These are phyloP conservation scores for Pomatostomus ruficeps DNA, from an alignment of 2,113 vertebrate species.

Conservation along the genomic window DNA sequence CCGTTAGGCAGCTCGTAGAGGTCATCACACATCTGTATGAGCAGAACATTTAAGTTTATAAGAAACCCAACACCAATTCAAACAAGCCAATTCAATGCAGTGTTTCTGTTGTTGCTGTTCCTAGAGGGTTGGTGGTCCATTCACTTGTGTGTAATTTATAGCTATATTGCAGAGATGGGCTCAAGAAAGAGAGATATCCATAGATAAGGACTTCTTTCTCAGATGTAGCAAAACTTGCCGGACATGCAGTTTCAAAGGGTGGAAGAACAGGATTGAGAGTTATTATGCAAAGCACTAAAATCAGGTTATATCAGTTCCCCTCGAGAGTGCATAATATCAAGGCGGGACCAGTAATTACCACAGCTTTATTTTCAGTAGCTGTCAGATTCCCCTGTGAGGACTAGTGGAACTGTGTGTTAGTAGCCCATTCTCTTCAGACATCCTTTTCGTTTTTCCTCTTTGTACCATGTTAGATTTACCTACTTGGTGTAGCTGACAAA, in stretches of 20 bases:
- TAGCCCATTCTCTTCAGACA: background rate
- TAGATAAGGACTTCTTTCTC: background rate
- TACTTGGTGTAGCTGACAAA: background rate
- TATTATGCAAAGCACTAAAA: background rate
- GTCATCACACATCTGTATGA: conserved; percentile 1
- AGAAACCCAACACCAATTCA: background rate
- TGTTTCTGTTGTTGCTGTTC: background rate
- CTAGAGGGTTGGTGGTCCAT: background rate
- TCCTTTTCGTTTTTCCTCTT: background rate
- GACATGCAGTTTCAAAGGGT: background rate
- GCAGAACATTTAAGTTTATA: background rate
- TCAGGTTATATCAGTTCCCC: background rate
- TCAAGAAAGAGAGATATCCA: background rate
- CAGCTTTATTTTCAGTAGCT: background rate
- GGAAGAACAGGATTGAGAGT: background rate
- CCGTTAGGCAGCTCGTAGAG: background rate
- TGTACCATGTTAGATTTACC: background rate
- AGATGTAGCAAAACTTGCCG: background rate
- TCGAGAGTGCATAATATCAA: background rate
- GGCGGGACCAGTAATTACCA: background rate
- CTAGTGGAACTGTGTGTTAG: background rate
- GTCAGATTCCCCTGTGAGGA: background rate
- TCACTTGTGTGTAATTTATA: background rate
- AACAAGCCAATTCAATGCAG: background rate
- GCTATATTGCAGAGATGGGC: background rate